phyloP scores from a whole-genome alignment of 2,888 invertebrate genomes.

The Trilocha varians region DNA sequence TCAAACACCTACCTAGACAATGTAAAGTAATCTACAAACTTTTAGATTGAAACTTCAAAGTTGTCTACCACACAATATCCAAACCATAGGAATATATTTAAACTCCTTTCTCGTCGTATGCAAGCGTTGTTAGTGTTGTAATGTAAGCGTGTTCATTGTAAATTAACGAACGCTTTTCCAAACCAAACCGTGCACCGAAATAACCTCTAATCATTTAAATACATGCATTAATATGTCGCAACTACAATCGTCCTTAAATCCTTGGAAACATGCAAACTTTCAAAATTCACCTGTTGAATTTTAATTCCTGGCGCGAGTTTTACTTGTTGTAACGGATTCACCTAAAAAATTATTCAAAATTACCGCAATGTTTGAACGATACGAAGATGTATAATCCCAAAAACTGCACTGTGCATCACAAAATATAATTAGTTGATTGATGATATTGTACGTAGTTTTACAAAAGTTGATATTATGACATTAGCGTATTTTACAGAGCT shows the following conservation, averaged over 20 bases:
- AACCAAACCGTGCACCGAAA: background rate
- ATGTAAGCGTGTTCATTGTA: background rate
- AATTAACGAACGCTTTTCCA: background rate
- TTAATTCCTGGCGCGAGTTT: slow-evolving; percentile 66
- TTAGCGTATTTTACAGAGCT: too few relatives aligned
- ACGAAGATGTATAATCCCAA: too few relatives aligned
- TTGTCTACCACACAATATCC: background rate
- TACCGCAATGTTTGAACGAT: slow-evolving; percentile 7
- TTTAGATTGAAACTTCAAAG: background rate
- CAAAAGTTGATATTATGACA: too few relatives aligned
- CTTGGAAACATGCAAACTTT: slow-evolving; percentile 30
- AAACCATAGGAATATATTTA: background rate
- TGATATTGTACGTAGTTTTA: too few relatives aligned
- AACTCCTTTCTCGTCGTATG: background rate
- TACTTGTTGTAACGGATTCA: slow-evolving; percentile 63
- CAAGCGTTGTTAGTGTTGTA: background rate
- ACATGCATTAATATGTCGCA: background rate
- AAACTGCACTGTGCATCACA: too few relatives aligned
- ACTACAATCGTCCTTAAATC: slow-evolving; percentile 9
- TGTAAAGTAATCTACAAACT: background rate
- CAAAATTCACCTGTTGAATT: slow-evolving; percentile 61
- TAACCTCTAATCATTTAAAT: background rate
- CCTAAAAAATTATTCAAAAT: slow-evolving; percentile 41
- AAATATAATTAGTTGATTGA: too few relatives aligned
- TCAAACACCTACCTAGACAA: too few relatives aligned